Base-by-base conservation (phyloP, 2,797 vertebrate genomes). In the Manis crassicaudata region DNA sequence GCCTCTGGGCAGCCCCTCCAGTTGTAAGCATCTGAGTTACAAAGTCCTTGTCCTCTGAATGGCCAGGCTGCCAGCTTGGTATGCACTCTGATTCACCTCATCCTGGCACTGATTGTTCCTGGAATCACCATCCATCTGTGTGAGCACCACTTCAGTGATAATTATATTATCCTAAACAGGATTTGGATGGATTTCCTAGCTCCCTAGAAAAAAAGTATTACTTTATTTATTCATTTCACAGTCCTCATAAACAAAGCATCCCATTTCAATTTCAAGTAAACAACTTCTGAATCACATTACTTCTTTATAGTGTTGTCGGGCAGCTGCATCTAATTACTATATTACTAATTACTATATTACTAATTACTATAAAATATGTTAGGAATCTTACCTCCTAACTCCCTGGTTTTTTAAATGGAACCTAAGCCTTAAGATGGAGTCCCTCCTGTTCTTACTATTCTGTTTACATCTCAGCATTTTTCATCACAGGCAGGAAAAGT, bases 161-260 rank as follows among this genome's bases (percentile, higher is more conserved):
- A 92, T 88, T 62, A 50, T 9, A 46, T 25, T 2, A 0, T 68
- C 85, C 90, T 81, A 67, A 75, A 23, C 20, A 35, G 46, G 14
- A 1, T 83, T 93, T 95, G 81, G 93, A 86, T 40, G 54, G 20
- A 58, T 86, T 88, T 84, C 82, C 82, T 86, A 63, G 18, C 72
- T 67, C 37, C 79, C 86, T 92, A 62, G 62, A 88, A 91, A 87
- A 93, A 93, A 96, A 87, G 25, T 35, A 80, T 67, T 54, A 25
- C 75, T 91, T 95, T 82, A 85, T 81, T 76, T 94, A 83, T 76
- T 95, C 90, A 52, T 76, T 94, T 95, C 92, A 50, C 67, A 87
- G 13, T 88, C 40, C 10, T 95, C 35, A 63, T 94, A 94, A 96
- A 80, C 88, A 96, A 92, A 90, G 62, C 35, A 70, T 82, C 52